Conservation (phyloP, 2,113 vertebrate species). For the Coryphaenoides rupestris region DNA sequence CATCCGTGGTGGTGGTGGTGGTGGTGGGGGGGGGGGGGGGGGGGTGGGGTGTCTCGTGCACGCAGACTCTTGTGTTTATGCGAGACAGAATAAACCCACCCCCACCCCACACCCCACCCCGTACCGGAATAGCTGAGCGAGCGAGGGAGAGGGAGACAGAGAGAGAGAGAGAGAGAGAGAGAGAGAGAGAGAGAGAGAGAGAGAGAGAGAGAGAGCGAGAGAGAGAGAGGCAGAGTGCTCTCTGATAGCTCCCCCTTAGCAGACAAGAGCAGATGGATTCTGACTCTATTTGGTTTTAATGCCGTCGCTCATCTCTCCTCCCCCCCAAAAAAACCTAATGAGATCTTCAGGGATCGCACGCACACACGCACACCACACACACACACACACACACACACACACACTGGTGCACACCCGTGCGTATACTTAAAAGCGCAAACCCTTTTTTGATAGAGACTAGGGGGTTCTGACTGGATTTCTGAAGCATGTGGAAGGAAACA, state of each 20-base stretch:
- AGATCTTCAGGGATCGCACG: conserved; percentile 23
- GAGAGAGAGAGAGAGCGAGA: neutral
- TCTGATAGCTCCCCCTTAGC: neutral
- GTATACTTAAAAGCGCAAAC: too few relatives aligned
- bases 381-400: neutral
- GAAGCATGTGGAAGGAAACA: too few relatives aligned
- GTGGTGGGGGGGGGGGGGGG: too few relatives aligned
- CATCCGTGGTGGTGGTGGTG: too few relatives aligned
- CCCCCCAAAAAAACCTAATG: conserved; percentile 38
- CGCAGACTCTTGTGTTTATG: too few relatives aligned
- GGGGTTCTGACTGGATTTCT: too few relatives aligned
- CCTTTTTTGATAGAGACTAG: too few relatives aligned
- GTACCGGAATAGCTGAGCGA: too few relatives aligned
- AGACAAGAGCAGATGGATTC: conserved; percentile 2
- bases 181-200: neutral
- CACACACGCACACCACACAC: neutral
- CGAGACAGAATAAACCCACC: too few relatives aligned
- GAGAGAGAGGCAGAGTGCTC: neutral
- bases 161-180: neutral
- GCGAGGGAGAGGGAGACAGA: too few relatives aligned
- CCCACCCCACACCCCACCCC: too few relatives aligned
- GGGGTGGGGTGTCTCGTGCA: too few relatives aligned
- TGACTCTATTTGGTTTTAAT: conserved; percentile 6
- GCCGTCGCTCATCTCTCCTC: conserved; percentile 15
- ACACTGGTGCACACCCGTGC: neutral